These are phyloP conservation scores for Melanotaenia maccullochi DNA, from an alignment of 2,797 vertebrate species.

Conservation along the genomic window DNA sequence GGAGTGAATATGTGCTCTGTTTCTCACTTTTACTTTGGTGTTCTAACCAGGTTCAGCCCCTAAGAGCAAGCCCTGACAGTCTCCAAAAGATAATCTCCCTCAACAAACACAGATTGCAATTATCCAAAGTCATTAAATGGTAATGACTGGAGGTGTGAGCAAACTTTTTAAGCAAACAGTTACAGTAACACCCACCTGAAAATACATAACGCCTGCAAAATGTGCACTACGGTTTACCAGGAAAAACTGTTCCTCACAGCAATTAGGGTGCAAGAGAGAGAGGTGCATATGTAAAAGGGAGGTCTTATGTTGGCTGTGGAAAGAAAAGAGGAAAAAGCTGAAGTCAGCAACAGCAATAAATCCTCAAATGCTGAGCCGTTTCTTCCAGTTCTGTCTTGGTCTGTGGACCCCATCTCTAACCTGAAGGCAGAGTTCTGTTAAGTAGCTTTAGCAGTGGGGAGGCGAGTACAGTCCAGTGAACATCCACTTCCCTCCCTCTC, in stretches of 20 bases:
- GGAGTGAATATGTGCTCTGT: constrained; percentile 66
- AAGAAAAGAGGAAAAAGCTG: constrained; percentile 67
- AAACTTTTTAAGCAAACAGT: constrained; percentile 71
- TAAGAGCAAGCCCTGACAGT: constrained; percentile 57
- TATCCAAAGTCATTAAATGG: constrained; percentile 73
- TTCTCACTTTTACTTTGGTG: constrained; percentile 29
- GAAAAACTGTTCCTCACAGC: constrained; percentile 72
- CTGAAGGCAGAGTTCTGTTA: constrained; percentile 65
- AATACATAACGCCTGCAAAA: constrained; percentile 73
- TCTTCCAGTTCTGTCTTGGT: constrained; percentile 67
- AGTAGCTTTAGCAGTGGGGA: constrained; percentile 73
- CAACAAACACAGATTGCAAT: constrained; percentile 72
- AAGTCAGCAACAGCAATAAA: constrained; percentile 80
- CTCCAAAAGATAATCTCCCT: constrained; percentile 69
- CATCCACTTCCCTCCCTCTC: constrained; percentile 24
- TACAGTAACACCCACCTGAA: constrained; percentile 68
- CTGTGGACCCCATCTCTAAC: constrained; percentile 67
- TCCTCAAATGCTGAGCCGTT: constrained; percentile 71
- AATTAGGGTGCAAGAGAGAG: constrained; percentile 68
- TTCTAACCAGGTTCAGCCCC: constrained; percentile 36
- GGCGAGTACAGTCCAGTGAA: constrained; percentile 53
- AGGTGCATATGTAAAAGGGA: constrained; percentile 69
- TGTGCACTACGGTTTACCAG: constrained; percentile 58
- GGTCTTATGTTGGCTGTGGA: constrained; percentile 63
- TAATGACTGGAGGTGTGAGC: constrained; percentile 77